Percentiles rank a stretch among this genome's conserved stretches.
phyloP scores from a whole-genome alignment of 1,140 invertebrate genomes.

The Notospermus geniculatus region DNA sequence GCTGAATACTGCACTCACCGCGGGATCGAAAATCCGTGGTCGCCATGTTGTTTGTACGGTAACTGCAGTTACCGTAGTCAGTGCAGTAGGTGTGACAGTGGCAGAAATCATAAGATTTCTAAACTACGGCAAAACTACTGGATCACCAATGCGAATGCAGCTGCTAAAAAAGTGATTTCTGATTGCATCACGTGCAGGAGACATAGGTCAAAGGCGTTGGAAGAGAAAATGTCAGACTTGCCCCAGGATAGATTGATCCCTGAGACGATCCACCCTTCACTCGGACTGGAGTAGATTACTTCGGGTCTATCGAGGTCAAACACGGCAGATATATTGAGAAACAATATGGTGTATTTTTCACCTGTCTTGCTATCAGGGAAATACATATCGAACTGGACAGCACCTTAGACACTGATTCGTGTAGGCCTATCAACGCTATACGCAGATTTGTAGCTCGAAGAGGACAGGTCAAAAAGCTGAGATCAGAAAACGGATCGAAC shows the following conservation, averaged over 20 bases:
- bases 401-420: constrained; percentile 1
- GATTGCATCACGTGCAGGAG: constrained; percentile 17
- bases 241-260: constrained; percentile 15
- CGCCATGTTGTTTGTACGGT: too few species aligned
- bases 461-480: constrained; percentile 2
- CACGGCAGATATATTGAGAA: constrained; percentile 4
- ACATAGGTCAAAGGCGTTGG: neutral
- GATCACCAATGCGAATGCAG: constrained; percentile 10
- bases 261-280: constrained; percentile 15
- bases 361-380: constrained; percentile 1
- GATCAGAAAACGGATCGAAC: constrained; percentile 8
- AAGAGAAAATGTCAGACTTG: constrained; percentile 17
- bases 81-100: too few species aligned
- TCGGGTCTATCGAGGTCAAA: constrained; percentile 14
- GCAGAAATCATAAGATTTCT: too few species aligned
- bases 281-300: constrained; percentile 15
- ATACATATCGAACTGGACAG: neutral
- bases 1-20: too few species aligned
- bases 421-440: constrained; percentile 10
- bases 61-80: too few species aligned
- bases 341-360: constrained; percentile 3
- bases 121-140: too few species aligned
- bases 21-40: too few species aligned
- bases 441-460: neutral
- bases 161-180: constrained; percentile 10